phyloP scores from a whole-genome alignment of 2,797 vertebrate genomes.

The Eurystomus glaucurus region DNA sequence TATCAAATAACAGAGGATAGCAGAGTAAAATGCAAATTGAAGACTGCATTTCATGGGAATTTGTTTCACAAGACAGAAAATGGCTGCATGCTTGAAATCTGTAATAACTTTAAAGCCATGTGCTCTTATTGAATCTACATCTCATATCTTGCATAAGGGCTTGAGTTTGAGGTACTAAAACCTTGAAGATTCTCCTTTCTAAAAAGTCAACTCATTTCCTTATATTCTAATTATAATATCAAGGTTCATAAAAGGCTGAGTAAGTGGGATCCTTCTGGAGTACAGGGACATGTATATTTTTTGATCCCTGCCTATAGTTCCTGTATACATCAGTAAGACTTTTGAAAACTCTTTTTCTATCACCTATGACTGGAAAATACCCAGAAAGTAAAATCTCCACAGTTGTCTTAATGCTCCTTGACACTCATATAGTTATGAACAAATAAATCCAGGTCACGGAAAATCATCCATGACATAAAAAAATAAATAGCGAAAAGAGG shows the following conservation, averaged over 20 bases:
- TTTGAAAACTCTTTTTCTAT: neutral
- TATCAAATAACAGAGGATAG: slow-evolving; percentile 27
- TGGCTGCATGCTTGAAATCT: neutral
- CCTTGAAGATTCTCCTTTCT: neutral
- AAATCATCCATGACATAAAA: neutral
- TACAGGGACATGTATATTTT: neutral
- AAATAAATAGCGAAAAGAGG: neutral
- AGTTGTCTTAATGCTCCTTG: neutral
- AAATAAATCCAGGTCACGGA: neutral
- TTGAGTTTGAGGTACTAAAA: neutral
- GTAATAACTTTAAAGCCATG: slow-evolving; percentile 3
- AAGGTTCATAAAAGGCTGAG: neutral
- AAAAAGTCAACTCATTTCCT: neutral
- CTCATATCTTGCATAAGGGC: neutral
- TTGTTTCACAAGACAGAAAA: slow-evolving; percentile 21
- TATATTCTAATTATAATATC: neutral
- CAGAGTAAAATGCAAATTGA: slow-evolving; percentile 43
- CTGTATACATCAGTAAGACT: neutral
- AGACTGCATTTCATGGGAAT: slow-evolving; percentile 38
- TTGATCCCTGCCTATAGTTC: neutral
- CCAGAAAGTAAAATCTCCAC: neutral
- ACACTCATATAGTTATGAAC: neutral
- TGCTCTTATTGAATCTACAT: neutral
- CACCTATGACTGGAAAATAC: neutral
- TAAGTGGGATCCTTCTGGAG: neutral